phyloP scores from a whole-genome alignment of 1,140 invertebrate genomes.

The Zaprionus tsacasi region DNA sequence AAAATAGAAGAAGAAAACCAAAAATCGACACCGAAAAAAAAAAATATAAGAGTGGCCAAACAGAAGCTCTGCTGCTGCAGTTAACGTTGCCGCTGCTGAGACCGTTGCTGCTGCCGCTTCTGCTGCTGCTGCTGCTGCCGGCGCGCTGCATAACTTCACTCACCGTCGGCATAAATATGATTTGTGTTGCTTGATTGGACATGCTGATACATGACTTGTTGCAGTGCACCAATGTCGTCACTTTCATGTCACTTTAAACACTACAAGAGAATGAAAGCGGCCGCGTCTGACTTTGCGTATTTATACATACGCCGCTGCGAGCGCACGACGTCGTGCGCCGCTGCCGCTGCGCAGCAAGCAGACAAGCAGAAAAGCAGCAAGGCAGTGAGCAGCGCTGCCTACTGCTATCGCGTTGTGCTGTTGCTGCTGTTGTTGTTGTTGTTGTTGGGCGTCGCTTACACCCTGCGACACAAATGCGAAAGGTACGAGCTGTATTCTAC shows the following conservation, averaged over 20 bases:
- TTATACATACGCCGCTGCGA: constrained; percentile 60
- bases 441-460: constrained; percentile 1
- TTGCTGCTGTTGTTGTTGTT: background rate
- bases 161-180: constrained; percentile 84
- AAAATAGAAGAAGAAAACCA: constrained; percentile 39
- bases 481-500: background rate
- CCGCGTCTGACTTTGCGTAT: constrained; percentile 66
- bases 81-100: too few species aligned
- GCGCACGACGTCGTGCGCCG: background rate
- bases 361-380: background rate
- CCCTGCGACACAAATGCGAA: background rate
- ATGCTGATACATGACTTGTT: constrained; percentile 84
- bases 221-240: constrained; percentile 83
- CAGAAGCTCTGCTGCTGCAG: background rate
- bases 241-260: constrained; percentile 84
- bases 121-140: background rate
- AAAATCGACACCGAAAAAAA: constrained; percentile 1
- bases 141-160: constrained; percentile 40
- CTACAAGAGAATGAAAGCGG: constrained; percentile 84
- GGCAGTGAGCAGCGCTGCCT: background rate
- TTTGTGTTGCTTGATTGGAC: constrained; percentile 83
- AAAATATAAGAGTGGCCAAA: background rate
- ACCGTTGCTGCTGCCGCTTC: background rate
- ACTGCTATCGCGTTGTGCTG: background rate
- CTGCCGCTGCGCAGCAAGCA: background rate